Conservation (phyloP, 2,797 vertebrate species). For the Luscinia luscinia region DNA sequence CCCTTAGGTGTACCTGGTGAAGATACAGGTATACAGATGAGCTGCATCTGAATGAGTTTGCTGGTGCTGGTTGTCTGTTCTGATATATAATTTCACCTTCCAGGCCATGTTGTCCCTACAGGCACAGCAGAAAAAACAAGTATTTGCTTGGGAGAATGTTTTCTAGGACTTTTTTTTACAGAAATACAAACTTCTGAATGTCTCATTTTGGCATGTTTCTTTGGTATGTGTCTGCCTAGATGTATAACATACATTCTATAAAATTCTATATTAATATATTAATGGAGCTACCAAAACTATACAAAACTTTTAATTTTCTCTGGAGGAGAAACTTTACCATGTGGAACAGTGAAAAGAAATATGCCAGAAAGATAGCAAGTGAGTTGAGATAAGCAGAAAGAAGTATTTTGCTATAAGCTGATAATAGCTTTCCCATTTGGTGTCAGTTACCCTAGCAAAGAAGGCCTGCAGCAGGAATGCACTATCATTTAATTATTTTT, state of each 20-base stretch:
- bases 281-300: not conserved
- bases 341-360: not conserved
- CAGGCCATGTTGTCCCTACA: not conserved
- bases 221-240: not conserved
- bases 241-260: not conserved
- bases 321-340: not conserved
- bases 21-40: not conserved
- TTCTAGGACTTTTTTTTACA: not conserved
- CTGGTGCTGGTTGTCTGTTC: not conserved
- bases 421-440: conserved; percentile 24
- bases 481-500: conserved; percentile 59
- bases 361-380: not conserved
- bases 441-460: conserved; percentile 9
- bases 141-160: not conserved
- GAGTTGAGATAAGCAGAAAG: not conserved
- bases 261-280: not conserved
- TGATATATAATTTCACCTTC: not conserved
- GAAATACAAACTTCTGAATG: not conserved
- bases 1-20: no score
- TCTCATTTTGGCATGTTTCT: not conserved
- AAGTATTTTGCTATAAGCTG: conserved; percentile 9
- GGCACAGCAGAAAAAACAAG: not conserved
- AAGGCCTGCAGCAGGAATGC: not conserved
- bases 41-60: not conserved
- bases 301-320: not conserved